Conservation (phyloP, 2,113 vertebrate genomes). For the Chamaetylas fuelleborni region DNA sequence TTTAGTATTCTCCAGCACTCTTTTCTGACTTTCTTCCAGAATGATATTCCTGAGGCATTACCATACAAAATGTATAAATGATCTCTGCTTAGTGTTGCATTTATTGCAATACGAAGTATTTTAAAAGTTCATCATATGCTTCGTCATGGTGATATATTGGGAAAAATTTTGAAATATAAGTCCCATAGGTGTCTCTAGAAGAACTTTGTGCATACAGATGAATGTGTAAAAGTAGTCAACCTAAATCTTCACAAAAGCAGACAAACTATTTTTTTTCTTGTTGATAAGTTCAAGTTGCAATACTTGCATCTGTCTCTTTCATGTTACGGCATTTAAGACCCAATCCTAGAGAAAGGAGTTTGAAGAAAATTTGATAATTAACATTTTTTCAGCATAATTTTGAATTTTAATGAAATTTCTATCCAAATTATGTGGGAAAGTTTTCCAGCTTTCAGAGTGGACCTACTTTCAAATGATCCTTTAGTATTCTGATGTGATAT, state of each 20-base stretch:
- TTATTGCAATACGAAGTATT: conserved; percentile 33
- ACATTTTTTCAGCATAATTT: background rate
- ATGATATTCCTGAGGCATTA: conserved; percentile 35
- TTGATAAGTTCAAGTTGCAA: background rate
- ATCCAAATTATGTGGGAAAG: background rate
- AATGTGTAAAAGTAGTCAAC: background rate
- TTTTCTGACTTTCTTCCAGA: conserved; percentile 4
- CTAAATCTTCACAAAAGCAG: background rate
- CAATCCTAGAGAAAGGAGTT: background rate
- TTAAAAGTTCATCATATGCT: conserved; percentile 20
- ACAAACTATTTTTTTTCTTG: background rate
- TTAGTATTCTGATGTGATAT: background rate
- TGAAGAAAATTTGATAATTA: background rate
- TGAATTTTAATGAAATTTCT: background rate
- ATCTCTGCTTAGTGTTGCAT: conserved; percentile 18
- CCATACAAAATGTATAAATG: conserved; percentile 40
- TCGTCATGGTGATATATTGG: background rate
- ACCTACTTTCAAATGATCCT: background rate
- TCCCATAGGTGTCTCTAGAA: background rate
- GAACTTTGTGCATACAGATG: background rate
- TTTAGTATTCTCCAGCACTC: conserved; percentile 18
- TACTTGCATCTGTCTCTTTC: background rate
- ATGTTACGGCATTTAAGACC: background rate
- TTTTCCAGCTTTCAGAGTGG: background rate
- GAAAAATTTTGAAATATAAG: background rate